phyloP scores from a whole-genome alignment of 2,888 invertebrate genomes.

The Apamea monoglypha region DNA sequence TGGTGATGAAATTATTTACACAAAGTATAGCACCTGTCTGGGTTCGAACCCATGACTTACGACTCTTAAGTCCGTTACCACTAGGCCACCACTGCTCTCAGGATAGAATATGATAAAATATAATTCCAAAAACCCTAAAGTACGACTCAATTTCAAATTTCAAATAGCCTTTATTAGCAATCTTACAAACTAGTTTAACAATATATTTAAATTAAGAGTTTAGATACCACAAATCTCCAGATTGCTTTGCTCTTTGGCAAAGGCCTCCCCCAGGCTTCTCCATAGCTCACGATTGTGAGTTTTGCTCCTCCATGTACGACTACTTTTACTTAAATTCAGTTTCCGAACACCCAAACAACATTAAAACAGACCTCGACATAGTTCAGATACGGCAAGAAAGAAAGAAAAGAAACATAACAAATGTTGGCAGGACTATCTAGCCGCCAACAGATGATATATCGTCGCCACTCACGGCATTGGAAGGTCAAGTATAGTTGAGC shows the following conservation, averaged over 20 bases:
- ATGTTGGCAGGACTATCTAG: conserved; percentile 69
- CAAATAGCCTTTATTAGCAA: no score
- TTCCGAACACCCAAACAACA: conserved; percentile 20
- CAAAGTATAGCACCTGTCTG: no score
- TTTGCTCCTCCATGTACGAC: no score
- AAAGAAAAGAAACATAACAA: conserved; percentile 59
- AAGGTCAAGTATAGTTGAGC: conserved; percentile 78
- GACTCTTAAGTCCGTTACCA: no score
- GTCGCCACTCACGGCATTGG: conserved; percentile 76
- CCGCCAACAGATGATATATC: conserved; percentile 76
- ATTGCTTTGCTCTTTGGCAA: no score
- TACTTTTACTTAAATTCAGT: background rate
- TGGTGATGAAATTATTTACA: background rate
- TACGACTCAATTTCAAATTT: no score
- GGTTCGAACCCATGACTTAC: no score
- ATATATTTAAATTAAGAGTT: no score
- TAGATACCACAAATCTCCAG: no score
- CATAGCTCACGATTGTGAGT: no score
- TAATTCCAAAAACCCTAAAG: background rate
- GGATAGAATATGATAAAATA: background rate
- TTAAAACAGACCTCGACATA: conserved; percentile 47
- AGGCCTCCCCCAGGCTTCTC: no score
- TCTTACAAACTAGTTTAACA: no score
- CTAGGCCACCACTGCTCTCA: background rate
- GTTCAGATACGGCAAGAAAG: conserved; percentile 46